Evolutionary conservation across 2,888 invertebrate species (phyloP).

Genomic region (Cepaea hortensis): DNA sequence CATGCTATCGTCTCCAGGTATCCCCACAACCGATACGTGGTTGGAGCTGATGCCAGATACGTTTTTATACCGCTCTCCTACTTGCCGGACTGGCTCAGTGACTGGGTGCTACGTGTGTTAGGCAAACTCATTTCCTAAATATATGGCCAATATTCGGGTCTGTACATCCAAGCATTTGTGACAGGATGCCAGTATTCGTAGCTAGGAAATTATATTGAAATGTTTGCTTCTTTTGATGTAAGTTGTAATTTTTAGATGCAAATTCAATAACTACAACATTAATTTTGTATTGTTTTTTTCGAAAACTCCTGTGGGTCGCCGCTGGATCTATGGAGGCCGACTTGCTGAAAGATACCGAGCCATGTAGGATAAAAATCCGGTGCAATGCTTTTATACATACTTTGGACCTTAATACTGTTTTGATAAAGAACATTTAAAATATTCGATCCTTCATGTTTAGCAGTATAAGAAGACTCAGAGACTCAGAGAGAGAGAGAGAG

Average conservation of each 20-base stretch:
- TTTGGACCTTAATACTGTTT: too few relatives aligned
- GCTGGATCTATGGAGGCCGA: too few relatives aligned
- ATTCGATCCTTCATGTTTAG: too few relatives aligned
- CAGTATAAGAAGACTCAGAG: too few relatives aligned
- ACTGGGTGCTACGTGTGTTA: not conserved
- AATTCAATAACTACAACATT: too few relatives aligned
- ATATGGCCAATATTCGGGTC: not conserved
- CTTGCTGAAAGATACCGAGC: too few relatives aligned
- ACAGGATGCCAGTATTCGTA: not conserved
- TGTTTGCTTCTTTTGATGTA: not conserved
- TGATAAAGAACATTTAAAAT: too few relatives aligned
- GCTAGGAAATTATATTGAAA: not conserved
- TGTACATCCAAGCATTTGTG: not conserved
- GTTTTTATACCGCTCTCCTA: not conserved
- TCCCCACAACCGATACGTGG: not conserved
- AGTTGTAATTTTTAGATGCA: too few relatives aligned
- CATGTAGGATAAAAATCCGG: too few relatives aligned
- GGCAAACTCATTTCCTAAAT: not conserved
- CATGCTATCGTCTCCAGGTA: conserved; percentile 21
- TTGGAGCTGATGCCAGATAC: conserved; percentile 11
- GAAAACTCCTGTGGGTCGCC: too few relatives aligned
- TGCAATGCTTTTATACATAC: too few relatives aligned
- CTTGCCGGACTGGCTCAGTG: not conserved
- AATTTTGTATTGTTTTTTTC: too few relatives aligned
- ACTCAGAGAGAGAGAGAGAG: not conserved